Evolutionary conservation across 1,140 invertebrate genomes (phyloP).

Genomic region (Leptestheria dahalacensis): DNA sequence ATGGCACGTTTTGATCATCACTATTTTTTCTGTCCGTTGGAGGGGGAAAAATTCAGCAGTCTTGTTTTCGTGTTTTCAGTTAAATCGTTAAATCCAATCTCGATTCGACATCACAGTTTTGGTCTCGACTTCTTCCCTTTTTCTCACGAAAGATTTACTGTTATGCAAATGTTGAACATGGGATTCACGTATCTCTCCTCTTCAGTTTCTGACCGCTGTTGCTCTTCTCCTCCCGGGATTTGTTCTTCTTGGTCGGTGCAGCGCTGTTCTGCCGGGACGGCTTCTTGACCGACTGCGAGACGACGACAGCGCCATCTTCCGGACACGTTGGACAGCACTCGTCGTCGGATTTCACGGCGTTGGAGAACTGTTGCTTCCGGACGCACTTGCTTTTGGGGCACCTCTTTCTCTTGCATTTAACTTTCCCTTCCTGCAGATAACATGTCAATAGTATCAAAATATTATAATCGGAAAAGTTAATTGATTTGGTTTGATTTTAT

Average conservation of each 20-base stretch:
- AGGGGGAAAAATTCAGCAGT: no score
- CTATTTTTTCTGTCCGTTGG: no score
- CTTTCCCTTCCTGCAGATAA: conserved; percentile 49
- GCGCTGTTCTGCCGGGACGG: not conserved
- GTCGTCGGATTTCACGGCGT: conserved; percentile 18
- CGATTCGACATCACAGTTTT: not conserved
- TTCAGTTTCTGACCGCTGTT: not conserved
- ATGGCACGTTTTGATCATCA: not conserved
- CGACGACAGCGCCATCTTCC: not conserved
- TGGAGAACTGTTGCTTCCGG: conserved; percentile 13
- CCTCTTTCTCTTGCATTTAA: conserved; percentile 58
- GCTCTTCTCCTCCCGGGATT: not conserved
- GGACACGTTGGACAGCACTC: conserved; percentile 22
- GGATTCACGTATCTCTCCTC: not conserved
- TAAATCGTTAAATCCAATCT: not conserved
- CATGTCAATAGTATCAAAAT: conserved; percentile 8
- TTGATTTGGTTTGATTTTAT: no score
- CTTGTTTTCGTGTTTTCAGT: no score
- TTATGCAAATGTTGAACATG: no score
- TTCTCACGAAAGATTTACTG: no score
- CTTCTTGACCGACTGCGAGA: not conserved
- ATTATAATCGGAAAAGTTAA: not conserved
- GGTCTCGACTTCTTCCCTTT: no score
- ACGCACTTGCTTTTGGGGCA: conserved; percentile 40
- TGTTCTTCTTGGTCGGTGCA: not conserved